Percentiles rank a stretch among this genome's conserved stretches.
Evolutionary conservation across 2,888 invertebrate genomes (phyloP).

Genomic region (Caenorhabditis macrosperma): DNA sequence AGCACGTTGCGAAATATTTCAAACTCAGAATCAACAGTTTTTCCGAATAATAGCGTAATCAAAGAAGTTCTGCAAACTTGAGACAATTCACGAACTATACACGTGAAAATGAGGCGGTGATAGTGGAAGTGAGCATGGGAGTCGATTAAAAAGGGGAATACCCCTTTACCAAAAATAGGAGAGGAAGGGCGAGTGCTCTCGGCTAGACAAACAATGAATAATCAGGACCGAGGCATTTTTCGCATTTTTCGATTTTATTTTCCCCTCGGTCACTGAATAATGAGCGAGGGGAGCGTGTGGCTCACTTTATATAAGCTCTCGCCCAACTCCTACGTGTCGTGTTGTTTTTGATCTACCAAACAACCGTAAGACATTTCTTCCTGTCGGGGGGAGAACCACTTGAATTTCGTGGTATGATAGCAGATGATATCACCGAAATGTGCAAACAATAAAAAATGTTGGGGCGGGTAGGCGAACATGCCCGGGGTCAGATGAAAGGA

Average conservation of each 20-base stretch:
- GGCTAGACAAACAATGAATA: constrained; percentile 57
- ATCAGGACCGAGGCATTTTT: constrained; percentile 41
- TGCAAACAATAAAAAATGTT: constrained; percentile 33
- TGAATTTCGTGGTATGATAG: constrained; percentile 24
- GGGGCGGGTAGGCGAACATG: constrained; percentile 21
- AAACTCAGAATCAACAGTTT: neutral
- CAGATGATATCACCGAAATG: constrained; percentile 47
- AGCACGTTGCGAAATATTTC: constrained; percentile 38
- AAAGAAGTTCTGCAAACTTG: constrained; percentile 5
- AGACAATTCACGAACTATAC: no score
- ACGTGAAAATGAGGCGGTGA: no score
- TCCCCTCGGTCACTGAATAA: constrained; percentile 24
- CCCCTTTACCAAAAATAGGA: constrained; percentile 41
- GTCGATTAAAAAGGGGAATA: constrained; percentile 36
- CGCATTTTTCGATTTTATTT: constrained; percentile 33
- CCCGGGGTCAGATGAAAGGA: neutral
- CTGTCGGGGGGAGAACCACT: constrained; percentile 27
- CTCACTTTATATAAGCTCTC: constrained; percentile 27
- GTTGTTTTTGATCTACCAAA: constrained; percentile 13
- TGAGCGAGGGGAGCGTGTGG: constrained; percentile 10
- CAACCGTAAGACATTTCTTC: neutral
- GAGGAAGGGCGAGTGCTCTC: constrained; percentile 37
- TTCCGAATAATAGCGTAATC: no score
- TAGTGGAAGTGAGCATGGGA: constrained; percentile 20
- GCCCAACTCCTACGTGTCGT: constrained; percentile 34